Evolutionary conservation across 2,797 vertebrate genomes (phyloP).

Genomic region (Heteromormyrus szaboi): DNA sequence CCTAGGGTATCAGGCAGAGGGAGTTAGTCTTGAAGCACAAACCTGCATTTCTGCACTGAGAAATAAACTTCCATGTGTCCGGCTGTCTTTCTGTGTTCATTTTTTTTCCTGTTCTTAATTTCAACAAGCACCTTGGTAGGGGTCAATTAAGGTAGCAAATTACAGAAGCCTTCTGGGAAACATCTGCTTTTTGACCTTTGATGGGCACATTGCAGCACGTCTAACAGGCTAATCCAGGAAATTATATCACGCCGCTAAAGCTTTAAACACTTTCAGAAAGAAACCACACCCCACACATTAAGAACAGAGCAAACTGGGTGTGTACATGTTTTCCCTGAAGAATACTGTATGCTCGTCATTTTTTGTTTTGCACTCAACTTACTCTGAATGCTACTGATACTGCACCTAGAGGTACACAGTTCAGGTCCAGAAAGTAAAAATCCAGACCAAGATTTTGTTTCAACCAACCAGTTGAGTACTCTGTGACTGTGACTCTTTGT

Average conservation of each 20-base stretch:
- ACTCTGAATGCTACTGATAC: background rate
- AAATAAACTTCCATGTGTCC: background rate
- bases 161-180: background rate
- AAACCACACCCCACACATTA: background rate
- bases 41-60: background rate
- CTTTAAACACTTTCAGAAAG: background rate
- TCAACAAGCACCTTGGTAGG: background rate
- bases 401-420: background rate
- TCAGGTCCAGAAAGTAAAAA: background rate
- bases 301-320: background rate
- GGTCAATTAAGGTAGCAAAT: background rate
- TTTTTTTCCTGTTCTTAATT: background rate
- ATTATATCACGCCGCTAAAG: background rate
- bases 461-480: background rate
- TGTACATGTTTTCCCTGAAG: background rate
- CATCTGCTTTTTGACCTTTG: background rate
- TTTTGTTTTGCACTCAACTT: background rate
- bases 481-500: background rate
- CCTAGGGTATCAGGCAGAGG: conserved; percentile 25
- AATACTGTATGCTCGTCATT: background rate
- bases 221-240: background rate
- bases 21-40: background rate
- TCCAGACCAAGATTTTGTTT: background rate
- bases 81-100: background rate
- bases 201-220: background rate